Base-by-base conservation (phyloP, 2,113 vertebrate genomes). In the Vireo altiloquus region DNA sequence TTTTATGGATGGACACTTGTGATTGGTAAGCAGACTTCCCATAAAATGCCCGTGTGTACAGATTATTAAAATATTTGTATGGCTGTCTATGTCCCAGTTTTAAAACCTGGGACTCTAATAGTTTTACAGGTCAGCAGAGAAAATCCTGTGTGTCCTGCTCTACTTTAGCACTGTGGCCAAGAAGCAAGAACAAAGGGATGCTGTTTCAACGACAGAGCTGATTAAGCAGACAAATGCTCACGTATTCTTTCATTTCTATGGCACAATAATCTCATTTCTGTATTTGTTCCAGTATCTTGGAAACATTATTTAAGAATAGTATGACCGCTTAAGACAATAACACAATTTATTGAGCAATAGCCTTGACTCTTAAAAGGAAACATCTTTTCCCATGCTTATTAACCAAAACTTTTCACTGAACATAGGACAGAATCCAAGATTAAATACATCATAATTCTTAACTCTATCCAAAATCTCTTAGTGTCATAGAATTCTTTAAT, bases 121-220 rank as follows among this genome's bases (percentile, higher is more conserved):
- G 69, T 49, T 92, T 95, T 95, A 53, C 31, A 92, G 83, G 65
- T 89, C 94, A 87, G 65, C 81, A 79, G 77, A 92, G 74, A 94
- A 78, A 84, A 94, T 79, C 53, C 53, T 76, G 37, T 10, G 6
- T 46, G 33, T 40, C 44, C 57, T 8, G 4, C n/a, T 91, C 49
- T 44, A 68, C 28, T 77, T 66, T 2, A 71, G 61, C 2, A 4
- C 49, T 68, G 46, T 3, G 75, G 52, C 40, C 77, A 89, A 93
- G 69, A 47, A 87, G 60, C 64, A 61, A 77, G 22, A 61, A 75
- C 49, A 93, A 92, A 92, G 71, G 46, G 69, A 88, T 74, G 76
- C 37, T 92, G 21, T 79, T 85, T 59, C 40, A 90, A 42, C 15
- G 61, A 82, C 31, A 94, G 30, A 60, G 68, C 42, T 86, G 79